Conservation (phyloP, 2,888 invertebrate species). For the Cephus runcator region DNA sequence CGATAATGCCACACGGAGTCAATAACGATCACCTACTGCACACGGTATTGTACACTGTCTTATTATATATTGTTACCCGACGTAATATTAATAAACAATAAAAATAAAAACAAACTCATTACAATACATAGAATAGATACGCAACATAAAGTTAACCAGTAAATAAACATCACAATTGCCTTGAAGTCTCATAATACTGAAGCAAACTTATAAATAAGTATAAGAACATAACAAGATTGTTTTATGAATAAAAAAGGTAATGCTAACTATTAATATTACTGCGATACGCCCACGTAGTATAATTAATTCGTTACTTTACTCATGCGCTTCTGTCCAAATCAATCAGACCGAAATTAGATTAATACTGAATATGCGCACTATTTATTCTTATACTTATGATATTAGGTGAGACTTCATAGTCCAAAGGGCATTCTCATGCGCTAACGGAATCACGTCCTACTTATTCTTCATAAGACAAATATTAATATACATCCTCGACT, state of each 20-base stretch:
- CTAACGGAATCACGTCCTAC: neutral
- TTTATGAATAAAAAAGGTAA: neutral
- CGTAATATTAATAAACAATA: neutral
- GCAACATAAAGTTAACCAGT: neutral
- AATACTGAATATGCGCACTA: neutral
- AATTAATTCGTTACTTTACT: neutral
- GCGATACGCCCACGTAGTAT: neutral
- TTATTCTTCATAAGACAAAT: neutral
- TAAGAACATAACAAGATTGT: neutral
- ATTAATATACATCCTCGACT: neutral
- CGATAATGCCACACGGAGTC: neutral
- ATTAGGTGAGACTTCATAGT: neutral
- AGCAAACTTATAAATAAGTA: neutral
- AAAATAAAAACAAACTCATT: neutral
- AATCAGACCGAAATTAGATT: neutral
- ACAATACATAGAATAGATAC: neutral
- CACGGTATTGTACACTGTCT: neutral
- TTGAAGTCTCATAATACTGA: neutral
- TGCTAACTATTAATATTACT: neutral
- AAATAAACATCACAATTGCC: neutral
- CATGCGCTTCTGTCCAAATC: neutral
- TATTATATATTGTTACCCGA: neutral
- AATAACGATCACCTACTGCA: neutral
- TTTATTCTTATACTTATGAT: neutral
- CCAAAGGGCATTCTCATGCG: neutral